Base-by-base conservation (phyloP, 2,888 invertebrate genomes). In the Venusia cambrica region DNA sequence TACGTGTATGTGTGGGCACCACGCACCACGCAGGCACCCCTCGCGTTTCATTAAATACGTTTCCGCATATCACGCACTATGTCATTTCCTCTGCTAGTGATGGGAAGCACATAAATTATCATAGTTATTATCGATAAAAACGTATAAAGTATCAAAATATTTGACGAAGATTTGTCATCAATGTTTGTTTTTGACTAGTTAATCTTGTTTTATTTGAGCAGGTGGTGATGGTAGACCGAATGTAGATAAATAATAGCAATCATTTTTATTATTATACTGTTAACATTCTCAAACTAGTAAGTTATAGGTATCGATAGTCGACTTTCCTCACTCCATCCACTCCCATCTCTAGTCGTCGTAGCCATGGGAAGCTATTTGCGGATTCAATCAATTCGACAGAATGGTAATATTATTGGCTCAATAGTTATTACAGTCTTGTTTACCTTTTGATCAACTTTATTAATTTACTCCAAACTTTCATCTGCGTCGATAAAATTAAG, bases 21-120 rank as follows among this genome's bases (percentile, higher is more conserved):
- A 73, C 69, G 62, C 66, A 62, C 62, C 52, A 57, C 60, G 56
- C 51, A 50, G 59, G 67, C 70, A 73, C 79, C 85, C 84, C 83
- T 84, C 78, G 71, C 68, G 71, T 84, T 87, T 83, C 77, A 85
- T 85, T 85, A 83, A 84, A 85, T 83, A 79, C 79, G 74, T 84
- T 85, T 87, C 85, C 85, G 87, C 84, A 78, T 85, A 87, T 87
- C 87, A 87, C 85, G 78, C 83, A 81, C 83, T 83, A 78, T 84
- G 85, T 84, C 83, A 85, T 87, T 85, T 85, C 84, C 84, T 75
- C 55, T 69, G 21, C 13, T 73, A 80, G 80, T 59, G 62, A 51
- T 51, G 76, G 48, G 49, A 37, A 14, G 16, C 27, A 26, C 14
- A 22, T 21, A 6, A 20, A 25, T 19, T 14, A 20, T 16, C n/a